Evolutionary conservation across 2,888 invertebrate species (phyloP), one percentile per base, ranked within the genome.

Genomic region (Imbricaverruca yamaguchii): DNA sequence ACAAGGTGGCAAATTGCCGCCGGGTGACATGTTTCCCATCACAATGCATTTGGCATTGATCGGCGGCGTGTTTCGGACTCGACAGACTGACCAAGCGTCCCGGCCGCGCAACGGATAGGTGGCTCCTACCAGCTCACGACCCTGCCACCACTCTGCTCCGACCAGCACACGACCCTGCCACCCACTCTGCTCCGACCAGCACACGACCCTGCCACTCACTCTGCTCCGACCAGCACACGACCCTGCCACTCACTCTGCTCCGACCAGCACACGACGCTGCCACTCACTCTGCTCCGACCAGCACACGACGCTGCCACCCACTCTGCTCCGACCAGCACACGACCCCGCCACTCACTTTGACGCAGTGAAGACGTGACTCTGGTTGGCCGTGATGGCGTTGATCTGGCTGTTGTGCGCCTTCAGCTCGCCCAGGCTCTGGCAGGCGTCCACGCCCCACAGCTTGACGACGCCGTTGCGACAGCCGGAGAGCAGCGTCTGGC

Each of bases 391-490:
- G 83, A 93, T 90, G 83, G 91, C 90, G 86, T 92, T 93, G 84
- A 93, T 92, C 80, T 91, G 90, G 18, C 90, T 89, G 84, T 89
- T 88, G 85, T 92, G 92, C 80, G 92, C 92, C 85, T 91, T 90
- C 85, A 92, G 89, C 86, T 92, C 92, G 23, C 91, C 92, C 81
- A 92, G 87, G 80, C 89, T 88, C 80, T 89, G 88, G 82, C 93
- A 93, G 83, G 91, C 91, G 80, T 91, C 91, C 0, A 90, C 88
- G 85, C 91, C 90, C 95, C 95, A 95, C 85, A 93, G 89, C 84
- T 93, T 92, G 84, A 94, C 89, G 84, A 91, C 89, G 57, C 93
- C 93, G 86, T 92, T 92, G 61, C 94, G 92, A 84, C 94, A 94
- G 84, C 92, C 93, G 85, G 92, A 92, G 83, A 93, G 89, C 85